These are phyloP conservation scores for Xestia xanthographa DNA, from an alignment of 2,888 invertebrate genomes.

Conservation along the genomic window DNA sequence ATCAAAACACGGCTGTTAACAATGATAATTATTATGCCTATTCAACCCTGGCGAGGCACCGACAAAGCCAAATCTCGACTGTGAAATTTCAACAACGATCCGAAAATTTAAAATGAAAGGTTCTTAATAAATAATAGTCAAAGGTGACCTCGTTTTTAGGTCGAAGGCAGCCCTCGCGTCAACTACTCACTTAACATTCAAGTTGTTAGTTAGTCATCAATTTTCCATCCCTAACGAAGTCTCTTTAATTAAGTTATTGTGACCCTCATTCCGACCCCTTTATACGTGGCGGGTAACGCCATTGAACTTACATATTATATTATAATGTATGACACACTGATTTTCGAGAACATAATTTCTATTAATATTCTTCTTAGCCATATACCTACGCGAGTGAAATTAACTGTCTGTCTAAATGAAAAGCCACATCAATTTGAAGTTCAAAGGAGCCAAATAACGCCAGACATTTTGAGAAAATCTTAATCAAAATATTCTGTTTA, in stretches of 20 bases:
- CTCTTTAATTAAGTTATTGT: slow-evolving; percentile 77
- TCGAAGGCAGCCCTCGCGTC: slow-evolving; percentile 57
- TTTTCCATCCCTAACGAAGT: slow-evolving; percentile 75
- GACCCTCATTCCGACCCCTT: slow-evolving; percentile 68
- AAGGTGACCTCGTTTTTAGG: slow-evolving; percentile 70
- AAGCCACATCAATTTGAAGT: slow-evolving; percentile 20
- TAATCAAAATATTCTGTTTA: slow-evolving; percentile 27
- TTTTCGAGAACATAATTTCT: slow-evolving; percentile 48
- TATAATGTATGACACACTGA: slow-evolving; percentile 35
- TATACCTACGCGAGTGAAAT: slow-evolving; percentile 20
- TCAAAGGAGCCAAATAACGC: slow-evolving; percentile 22
- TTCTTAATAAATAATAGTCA: slow-evolving; percentile 55
- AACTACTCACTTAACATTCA: slow-evolving; percentile 71
- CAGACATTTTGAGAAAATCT: slow-evolving; percentile 18
- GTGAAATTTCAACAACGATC: slow-evolving; percentile 25
- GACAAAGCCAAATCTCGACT: slow-evolving; percentile 17
- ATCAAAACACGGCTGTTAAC: neutral
- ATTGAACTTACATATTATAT: slow-evolving; percentile 53
- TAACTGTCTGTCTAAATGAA: slow-evolving; percentile 23
- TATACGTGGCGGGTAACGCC: slow-evolving; percentile 56
- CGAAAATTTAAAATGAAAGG: slow-evolving; percentile 21
- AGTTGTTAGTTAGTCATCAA: slow-evolving; percentile 78
- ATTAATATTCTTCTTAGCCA: slow-evolving; percentile 29
- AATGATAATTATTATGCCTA: slow-evolving; percentile 13
- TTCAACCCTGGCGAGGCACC: neutral